These are phyloP conservation scores for Xestobium rufovillosum DNA, from an alignment of 2,888 invertebrate genomes.

Conservation along the genomic window DNA sequence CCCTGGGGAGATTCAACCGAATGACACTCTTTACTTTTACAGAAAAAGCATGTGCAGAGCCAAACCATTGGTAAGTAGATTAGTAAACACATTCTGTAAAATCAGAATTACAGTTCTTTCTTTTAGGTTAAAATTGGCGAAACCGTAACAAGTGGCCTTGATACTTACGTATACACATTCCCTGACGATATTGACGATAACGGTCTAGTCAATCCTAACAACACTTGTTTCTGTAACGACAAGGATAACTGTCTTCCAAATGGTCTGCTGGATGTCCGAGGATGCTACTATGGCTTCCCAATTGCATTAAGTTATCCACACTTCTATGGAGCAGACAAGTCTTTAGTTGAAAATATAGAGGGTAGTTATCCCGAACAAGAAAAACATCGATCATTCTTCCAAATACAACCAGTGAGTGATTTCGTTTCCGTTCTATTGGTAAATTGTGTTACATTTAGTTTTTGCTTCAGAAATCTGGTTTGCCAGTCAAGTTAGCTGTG, in stretches of 20 bases:
- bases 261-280: slow-evolving; percentile 75
- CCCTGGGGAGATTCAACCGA: slow-evolving; percentile 57
- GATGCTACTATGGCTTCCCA: slow-evolving; percentile 87
- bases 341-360: slow-evolving; percentile 56
- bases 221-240: slow-evolving; percentile 74
- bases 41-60: slow-evolving; percentile 80
- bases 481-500: slow-evolving; percentile 69
- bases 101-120: no score
- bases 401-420: slow-evolving; percentile 66
- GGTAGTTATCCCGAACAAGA: slow-evolving; percentile 59
- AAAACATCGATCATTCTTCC: slow-evolving; percentile 61
- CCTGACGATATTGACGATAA: slow-evolving; percentile 72
- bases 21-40: slow-evolving; percentile 67
- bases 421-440: slow-evolving; percentile 4
- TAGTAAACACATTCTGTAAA: slow-evolving; percentile 8
- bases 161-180: slow-evolving; percentile 68
- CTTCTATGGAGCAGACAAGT: slow-evolving; percentile 66
- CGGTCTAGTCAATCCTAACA: slow-evolving; percentile 60
- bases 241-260: slow-evolving; percentile 60
- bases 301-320: slow-evolving; percentile 85
- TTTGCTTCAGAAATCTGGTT: slow-evolving; percentile 53
- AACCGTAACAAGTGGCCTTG: slow-evolving; percentile 53
- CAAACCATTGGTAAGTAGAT: slow-evolving; percentile 60
- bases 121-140: slow-evolving; percentile 55
- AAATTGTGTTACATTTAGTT: no score